phyloP scores from a whole-genome alignment of 2,888 invertebrate genomes.

The Dynastes hyllus region DNA sequence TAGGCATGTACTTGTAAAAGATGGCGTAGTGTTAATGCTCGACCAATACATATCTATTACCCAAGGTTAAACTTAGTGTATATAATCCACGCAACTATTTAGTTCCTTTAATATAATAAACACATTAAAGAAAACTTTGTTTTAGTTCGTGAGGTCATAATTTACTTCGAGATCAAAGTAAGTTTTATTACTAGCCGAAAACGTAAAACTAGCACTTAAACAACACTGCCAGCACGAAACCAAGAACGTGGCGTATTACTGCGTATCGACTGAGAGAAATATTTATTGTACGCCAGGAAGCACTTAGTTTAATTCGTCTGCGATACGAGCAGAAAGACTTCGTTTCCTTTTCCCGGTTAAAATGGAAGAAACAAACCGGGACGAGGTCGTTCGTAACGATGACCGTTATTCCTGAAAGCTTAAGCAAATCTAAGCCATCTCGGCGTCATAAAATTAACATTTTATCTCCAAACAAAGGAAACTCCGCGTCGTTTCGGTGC shows the following conservation, averaged over 20 bases:
- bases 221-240: conserved; percentile 11
- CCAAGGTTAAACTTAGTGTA: no score
- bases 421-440: conserved; percentile 55
- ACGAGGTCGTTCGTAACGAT: conserved; percentile 34
- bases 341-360: neutral
- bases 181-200: neutral
- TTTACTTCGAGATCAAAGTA: conserved; percentile 21
- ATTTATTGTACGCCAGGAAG: conserved; percentile 49
- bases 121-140: no score
- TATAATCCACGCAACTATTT: no score
- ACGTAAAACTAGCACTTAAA: conserved; percentile 38
- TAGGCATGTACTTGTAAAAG: no score
- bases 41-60: no score
- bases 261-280: conserved; percentile 46
- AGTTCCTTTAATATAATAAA: no score
- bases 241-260: conserved; percentile 22
- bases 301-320: conserved; percentile 52
- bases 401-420: conserved; percentile 52
- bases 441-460: conserved; percentile 56
- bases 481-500: conserved; percentile 7
- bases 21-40: no score
- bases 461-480: conserved; percentile 56
- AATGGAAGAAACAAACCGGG: conserved; percentile 37
- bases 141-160: no score
- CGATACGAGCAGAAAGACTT: conserved; percentile 41